Evolutionary conservation across 2,113 vertebrate genomes (phyloP).

Genomic region (Actinemys pallida): DNA sequence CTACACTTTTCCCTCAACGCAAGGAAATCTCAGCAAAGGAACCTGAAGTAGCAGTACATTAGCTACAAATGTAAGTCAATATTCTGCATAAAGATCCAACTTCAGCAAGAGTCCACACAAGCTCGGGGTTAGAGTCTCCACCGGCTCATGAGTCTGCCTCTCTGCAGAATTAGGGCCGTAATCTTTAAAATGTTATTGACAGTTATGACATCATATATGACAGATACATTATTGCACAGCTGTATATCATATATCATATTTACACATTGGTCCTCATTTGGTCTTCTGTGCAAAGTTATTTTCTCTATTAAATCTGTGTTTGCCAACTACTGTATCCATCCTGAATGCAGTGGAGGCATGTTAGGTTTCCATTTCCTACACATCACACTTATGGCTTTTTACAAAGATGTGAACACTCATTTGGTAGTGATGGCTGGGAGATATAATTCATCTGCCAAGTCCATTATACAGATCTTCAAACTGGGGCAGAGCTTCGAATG

Average conservation of each 20-base stretch:
- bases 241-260: not conserved
- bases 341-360: not conserved
- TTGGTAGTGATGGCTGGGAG: not conserved
- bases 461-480: not conserved
- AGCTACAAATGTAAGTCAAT: not conserved
- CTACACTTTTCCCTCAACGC: not conserved
- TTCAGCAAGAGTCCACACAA: not conserved
- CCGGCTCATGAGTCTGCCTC: not conserved
- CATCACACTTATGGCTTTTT: not conserved
- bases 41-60: rapidly evolving
- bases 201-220: rapidly evolving
- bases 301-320: constrained; percentile 7
- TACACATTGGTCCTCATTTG: constrained; percentile 48
- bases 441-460: constrained; percentile 5
- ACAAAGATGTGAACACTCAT: not conserved
- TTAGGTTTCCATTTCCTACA: not conserved
- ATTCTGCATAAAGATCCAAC: not conserved
- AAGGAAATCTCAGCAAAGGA: not conserved
- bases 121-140: not conserved
- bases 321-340: constrained; percentile 36
- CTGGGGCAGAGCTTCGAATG: not conserved
- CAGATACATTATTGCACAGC: not conserved
- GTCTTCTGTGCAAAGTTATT: constrained; percentile 31
- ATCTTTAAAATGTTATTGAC: not conserved
- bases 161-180: not conserved